These are phyloP conservation scores for Misgurnus anguillicaudatus DNA, from an alignment of 2,113 vertebrate genomes.

Conservation along the genomic window DNA sequence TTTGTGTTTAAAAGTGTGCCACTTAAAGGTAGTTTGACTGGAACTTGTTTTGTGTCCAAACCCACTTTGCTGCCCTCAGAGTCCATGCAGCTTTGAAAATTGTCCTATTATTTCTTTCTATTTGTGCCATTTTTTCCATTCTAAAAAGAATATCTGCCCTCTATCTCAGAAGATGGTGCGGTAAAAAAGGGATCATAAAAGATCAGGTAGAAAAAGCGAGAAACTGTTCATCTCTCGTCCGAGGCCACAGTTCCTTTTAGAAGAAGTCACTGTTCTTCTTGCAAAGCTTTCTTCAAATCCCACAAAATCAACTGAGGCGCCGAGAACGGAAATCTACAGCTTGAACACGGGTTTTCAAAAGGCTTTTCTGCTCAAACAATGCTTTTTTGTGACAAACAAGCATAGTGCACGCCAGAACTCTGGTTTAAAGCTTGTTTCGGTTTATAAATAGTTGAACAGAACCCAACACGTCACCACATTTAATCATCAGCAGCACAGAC, in stretches of 20 bases:
- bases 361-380: conserved; percentile 9
- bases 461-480: neutral
- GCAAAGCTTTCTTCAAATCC: conserved; percentile 1
- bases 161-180: neutral
- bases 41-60: conserved; percentile 22
- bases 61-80: conserved; percentile 34
- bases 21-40: neutral
- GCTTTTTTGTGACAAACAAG: conserved; percentile 25
- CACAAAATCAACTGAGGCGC: conserved; percentile 2
- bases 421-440: neutral
- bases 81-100: conserved; percentile 41
- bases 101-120: conserved; percentile 34
- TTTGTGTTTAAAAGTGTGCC: conserved; percentile 13
- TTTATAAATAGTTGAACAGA: neutral
- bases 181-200: conserved; percentile 9
- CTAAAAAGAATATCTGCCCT: conserved; percentile 9
- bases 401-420: neutral
- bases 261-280: conserved; percentile 24
- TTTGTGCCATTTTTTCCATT: conserved; percentile 7
- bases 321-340: conserved; percentile 10
- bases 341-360: neutral
- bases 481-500: conserved; percentile 25
- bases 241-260: conserved; percentile 35
- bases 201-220: conserved; percentile 22
- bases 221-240: neutral